phyloP scores from a whole-genome alignment of 35 echinoderm and acorn worm genomes.

The Anneissia japonica region DNA sequence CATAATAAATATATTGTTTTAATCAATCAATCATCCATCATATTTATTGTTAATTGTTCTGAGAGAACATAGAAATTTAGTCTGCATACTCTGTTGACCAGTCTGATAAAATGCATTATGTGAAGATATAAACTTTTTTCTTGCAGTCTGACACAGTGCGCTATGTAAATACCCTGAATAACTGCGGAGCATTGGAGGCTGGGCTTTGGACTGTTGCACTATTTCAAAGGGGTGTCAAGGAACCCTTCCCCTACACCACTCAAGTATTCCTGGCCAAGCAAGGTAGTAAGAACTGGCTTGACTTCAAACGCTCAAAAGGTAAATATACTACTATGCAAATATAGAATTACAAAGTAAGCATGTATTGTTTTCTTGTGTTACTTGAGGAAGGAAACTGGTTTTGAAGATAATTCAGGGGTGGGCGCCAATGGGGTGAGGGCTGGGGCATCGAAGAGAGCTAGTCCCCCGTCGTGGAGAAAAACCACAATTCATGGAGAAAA shows the following conservation, averaged over 20 bases:
- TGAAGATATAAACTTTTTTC: no score
- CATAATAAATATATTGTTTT: no score
- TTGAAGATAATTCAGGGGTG: not conserved
- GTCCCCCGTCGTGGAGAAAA: not conserved
- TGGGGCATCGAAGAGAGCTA: not conserved
- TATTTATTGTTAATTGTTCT: no score
- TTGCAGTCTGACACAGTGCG: conserved; percentile 82
- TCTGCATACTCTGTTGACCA: no score
- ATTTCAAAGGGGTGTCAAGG: conserved; percentile 81
- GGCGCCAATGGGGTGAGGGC: not conserved
- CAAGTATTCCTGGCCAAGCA: conserved; percentile 63
- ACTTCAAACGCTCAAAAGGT: conserved; percentile 38
- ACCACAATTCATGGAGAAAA: no score
- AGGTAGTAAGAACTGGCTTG: conserved; percentile 45
- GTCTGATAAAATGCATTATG: no score
- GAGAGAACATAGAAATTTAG: no score
- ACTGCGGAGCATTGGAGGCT: conserved; percentile 73
- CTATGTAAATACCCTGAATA: conserved; percentile 75
- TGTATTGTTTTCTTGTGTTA: no score
- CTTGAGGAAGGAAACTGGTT: not conserved
- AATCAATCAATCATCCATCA: no score
- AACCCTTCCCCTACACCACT: conserved; percentile 87
- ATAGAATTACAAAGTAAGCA: not conserved
- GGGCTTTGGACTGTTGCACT: conserved; percentile 88
- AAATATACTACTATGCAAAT: not conserved